These are phyloP conservation scores for Spilarctia lutea DNA, from an alignment of 2,888 invertebrate species.

Conservation along the genomic window DNA sequence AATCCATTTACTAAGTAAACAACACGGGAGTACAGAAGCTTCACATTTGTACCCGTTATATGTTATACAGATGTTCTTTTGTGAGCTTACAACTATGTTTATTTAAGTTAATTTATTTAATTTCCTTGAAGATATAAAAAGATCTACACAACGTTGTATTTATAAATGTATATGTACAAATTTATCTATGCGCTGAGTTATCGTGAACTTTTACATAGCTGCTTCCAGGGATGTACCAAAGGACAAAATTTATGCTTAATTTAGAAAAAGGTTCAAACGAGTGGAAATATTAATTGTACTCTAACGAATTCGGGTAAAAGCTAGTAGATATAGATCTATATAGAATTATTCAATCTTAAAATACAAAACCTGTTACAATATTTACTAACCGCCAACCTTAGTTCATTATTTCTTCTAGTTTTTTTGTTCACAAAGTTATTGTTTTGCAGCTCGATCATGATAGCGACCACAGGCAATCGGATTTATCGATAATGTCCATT, in stretches of 20 bases:
- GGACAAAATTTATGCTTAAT: too few relatives aligned
- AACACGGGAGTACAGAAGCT: not conserved
- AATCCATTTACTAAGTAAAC: not conserved
- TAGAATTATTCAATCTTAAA: not conserved
- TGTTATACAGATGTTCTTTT: not conserved
- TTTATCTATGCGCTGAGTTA: too few relatives aligned
- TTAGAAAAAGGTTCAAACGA: too few relatives aligned
- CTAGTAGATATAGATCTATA: not conserved
- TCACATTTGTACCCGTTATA: not conserved
- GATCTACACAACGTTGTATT: too few relatives aligned
- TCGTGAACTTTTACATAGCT: too few relatives aligned
- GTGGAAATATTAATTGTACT: too few relatives aligned
- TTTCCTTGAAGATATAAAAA: too few relatives aligned
- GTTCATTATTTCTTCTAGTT: conserved; percentile 47
- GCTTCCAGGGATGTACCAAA: too few relatives aligned
- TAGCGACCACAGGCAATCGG: conserved; percentile 70
- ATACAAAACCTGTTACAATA: conserved; percentile 20
- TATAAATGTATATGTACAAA: not conserved
- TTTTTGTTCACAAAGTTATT: conserved; percentile 66
- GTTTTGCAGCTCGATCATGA: conserved; percentile 77
- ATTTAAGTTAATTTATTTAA: too few relatives aligned
- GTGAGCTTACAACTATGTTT: not conserved
- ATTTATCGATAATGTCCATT: conserved; percentile 78
- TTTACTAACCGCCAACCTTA: conserved; percentile 31
- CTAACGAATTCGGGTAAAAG: too few relatives aligned